phyloP scores from a whole-genome alignment of 2,888 invertebrate species.

The Macrosiphum euphorbiae region DNA sequence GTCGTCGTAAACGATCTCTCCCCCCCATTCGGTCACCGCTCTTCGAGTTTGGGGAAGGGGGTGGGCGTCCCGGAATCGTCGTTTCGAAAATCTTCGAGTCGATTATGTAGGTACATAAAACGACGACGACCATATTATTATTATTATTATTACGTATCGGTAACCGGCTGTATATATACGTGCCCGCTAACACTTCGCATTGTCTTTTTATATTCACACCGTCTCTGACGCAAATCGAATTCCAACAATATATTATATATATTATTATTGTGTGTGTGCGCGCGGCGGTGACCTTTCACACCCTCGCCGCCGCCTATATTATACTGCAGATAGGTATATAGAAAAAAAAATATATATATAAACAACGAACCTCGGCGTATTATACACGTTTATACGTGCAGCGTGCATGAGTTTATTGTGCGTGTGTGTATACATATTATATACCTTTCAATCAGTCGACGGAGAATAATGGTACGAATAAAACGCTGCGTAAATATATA shows the following conservation, averaged over 20 bases:
- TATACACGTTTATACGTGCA: background rate
- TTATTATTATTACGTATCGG: background rate
- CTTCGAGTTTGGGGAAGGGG: background rate
- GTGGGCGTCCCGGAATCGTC: background rate
- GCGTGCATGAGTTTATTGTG: background rate
- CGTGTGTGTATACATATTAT: background rate
- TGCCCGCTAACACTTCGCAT: background rate
- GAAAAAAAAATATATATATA: background rate
- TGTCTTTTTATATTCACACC: constrained; percentile 49
- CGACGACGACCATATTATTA: background rate
- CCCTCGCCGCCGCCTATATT: constrained; percentile 33
- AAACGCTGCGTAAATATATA: background rate
- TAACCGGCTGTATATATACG: background rate
- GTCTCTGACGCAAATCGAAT: constrained; percentile 55
- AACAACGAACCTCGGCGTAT: background rate
- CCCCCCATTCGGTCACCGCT: background rate
- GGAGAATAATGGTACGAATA: constrained; percentile 18
- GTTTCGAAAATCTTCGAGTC: constrained; percentile 7
- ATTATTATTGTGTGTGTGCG: background rate
- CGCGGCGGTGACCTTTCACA: constrained; percentile 56
- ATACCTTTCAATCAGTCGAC: constrained; percentile 45
- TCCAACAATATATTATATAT: constrained; percentile 4
- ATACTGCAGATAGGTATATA: background rate
- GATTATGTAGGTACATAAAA: background rate
- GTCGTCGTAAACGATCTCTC: background rate